Base-by-base conservation (phyloP, 2,113 vertebrate genomes). In the Nothoprocta perdicaria region DNA sequence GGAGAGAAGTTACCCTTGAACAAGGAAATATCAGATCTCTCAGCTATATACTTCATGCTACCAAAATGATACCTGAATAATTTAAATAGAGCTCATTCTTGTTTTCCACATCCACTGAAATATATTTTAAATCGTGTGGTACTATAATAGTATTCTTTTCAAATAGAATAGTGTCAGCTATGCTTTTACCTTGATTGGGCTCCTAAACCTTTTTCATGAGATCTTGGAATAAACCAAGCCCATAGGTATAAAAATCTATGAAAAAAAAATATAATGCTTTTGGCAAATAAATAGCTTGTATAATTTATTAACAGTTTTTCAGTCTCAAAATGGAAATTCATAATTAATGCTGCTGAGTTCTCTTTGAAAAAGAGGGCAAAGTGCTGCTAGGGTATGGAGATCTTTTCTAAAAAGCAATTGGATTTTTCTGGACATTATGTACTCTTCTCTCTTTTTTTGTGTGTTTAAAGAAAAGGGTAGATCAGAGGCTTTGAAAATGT, bases 401-500 rank as follows among this genome's bases (percentile, higher is more conserved):
- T 48, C 26, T 73, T 88, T 84, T 77, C 2, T 17, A 84, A 80
- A 66, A 94, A 10, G 15, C 66, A 92, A 90, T 80, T 68, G 29
- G 84, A 29, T 24, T 81, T 84, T 75, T 72, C 78, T 48, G 63
- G 50, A 86, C 78, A 94, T 53, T 38, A 33, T 52, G 43, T 81
- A 52, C 77, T 91, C 77, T 93, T 74, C 90, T 93, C 50, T 53
- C 23, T 80, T 60, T 48, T 48, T 48, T 65, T 61, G 65, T 71
- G 81, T 84, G 18, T 80, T 94, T 80, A 35, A 77, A 87, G 45
- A 80, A 77, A 67, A 82, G 23, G 75, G 38, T 31, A 92, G 67
- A 82, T 89, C 63, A 93, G 72, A 92, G 55, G 35, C 81, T 87
- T 14, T 69, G 79, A 68, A 91, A 94, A 94, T 87, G 87, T 85